Evolutionary conservation across 1,140 invertebrate genomes (phyloP).

Genomic region (Copidosoma floridanum): DNA sequence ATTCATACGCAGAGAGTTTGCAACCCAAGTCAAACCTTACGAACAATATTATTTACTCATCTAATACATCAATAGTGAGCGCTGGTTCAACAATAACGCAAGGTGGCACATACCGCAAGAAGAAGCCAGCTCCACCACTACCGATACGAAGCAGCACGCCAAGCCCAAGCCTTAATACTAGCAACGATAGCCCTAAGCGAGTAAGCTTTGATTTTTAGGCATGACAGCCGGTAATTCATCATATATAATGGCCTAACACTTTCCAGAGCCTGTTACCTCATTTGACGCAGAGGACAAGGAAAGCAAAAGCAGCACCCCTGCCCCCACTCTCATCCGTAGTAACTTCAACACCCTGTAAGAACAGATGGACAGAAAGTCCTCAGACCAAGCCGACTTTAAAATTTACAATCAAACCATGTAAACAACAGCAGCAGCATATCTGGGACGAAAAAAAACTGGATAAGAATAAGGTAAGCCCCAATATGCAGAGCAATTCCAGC

Average conservation of each 20-base stretch:
- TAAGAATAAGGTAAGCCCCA: slow-evolving; percentile 63
- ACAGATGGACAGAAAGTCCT: too few species aligned
- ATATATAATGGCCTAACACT: slow-evolving; percentile 10
- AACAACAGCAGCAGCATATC: slow-evolving; percentile 2
- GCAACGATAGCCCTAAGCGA: slow-evolving; percentile 36
- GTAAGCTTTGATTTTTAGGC: background rate
- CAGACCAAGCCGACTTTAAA: too few species aligned
- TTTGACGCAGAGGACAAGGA: slow-evolving; percentile 48
- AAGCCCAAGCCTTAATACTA: slow-evolving; percentile 37
- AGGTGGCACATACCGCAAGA: slow-evolving; percentile 58
- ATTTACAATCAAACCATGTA: slow-evolving; percentile 21
- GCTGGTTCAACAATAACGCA: slow-evolving; percentile 42
- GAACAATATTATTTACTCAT: slow-evolving; percentile 39
- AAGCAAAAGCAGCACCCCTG: slow-evolving; percentile 59
- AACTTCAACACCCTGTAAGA: background rate
- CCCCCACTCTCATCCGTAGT: slow-evolving; percentile 52
- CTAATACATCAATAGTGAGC: slow-evolving; percentile 48
- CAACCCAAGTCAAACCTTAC: slow-evolving; percentile 33
- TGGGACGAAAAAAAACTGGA: slow-evolving; percentile 59
- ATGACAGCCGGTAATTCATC: slow-evolving; percentile 1
- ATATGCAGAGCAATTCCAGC: slow-evolving; percentile 52
- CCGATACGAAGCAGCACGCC: slow-evolving; percentile 49
- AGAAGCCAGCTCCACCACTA: slow-evolving; percentile 69
- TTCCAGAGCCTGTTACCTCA: slow-evolving; percentile 47
- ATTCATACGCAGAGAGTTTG: slow-evolving; percentile 29